These are phyloP conservation scores for Kryptolebias ocellatus DNA, from an alignment of 2,797 vertebrate genomes.

Conservation along the genomic window DNA sequence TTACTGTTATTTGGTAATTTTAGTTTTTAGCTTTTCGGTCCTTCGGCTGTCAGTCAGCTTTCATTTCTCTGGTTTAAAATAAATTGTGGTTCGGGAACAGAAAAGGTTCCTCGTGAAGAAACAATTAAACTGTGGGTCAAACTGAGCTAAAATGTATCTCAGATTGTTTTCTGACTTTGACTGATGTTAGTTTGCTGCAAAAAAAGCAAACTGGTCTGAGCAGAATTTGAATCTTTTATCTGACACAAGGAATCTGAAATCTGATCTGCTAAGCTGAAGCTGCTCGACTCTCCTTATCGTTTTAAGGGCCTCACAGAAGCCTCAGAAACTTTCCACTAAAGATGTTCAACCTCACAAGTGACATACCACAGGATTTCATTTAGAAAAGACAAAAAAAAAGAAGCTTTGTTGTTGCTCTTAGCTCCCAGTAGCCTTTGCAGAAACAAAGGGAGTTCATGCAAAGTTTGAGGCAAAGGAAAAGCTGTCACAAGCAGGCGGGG, in stretches of 20 bases:
- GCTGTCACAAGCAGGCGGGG: slow-evolving; percentile 31
- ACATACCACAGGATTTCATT: slow-evolving; percentile 36
- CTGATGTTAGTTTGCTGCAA: slow-evolving; percentile 2
- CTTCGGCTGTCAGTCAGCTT: background rate
- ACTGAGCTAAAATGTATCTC: background rate
- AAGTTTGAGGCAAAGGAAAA: slow-evolving; percentile 66
- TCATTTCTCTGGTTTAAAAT: background rate
- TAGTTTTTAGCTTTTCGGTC: no score
- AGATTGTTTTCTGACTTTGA: slow-evolving; percentile 15
- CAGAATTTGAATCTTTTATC: slow-evolving; percentile 17
- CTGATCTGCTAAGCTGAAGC: slow-evolving; percentile 30
- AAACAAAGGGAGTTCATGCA: slow-evolving; percentile 66
- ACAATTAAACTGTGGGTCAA: background rate
- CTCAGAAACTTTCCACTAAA: slow-evolving; percentile 38
- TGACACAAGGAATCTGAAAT: slow-evolving; percentile 31
- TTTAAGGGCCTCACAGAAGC: slow-evolving; percentile 26
- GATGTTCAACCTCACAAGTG: slow-evolving; percentile 40
- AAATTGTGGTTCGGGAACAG: slow-evolving; percentile 16
- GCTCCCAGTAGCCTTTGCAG: slow-evolving; percentile 58
- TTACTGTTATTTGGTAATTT: no score
- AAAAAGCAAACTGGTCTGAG: slow-evolving; percentile 20
- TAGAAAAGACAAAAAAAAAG: slow-evolving; percentile 25
- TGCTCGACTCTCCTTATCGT: slow-evolving; percentile 19
- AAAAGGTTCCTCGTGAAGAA: slow-evolving; percentile 17
- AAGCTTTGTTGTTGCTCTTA: slow-evolving; percentile 47